phyloP scores from a whole-genome alignment of 2,113 vertebrate genomes.

The Sminthopsis crassicaudata region DNA sequence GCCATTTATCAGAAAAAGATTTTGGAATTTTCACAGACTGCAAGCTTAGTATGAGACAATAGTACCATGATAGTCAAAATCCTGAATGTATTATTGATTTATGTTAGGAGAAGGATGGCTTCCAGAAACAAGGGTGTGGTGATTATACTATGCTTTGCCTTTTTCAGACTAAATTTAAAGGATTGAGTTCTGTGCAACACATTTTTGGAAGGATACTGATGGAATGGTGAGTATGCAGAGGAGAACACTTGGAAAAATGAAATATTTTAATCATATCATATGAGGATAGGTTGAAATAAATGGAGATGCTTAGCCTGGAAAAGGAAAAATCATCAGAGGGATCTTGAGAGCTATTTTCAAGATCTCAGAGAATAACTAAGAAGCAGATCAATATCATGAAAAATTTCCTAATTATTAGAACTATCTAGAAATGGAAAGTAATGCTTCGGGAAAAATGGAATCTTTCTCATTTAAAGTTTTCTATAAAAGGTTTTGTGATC shows the following conservation, averaged over 20 bases:
- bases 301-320: neutral
- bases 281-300: neutral
- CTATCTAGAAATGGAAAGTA: neutral
- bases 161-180: neutral
- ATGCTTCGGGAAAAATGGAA: neutral
- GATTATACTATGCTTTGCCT: neutral
- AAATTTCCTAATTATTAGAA: neutral
- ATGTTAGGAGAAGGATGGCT: neutral
- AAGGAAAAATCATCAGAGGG: neutral
- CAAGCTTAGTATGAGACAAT: neutral
- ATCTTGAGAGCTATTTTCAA: neutral
- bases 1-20: neutral
- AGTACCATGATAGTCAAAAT: neutral
- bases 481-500: neutral
- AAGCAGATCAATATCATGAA: neutral
- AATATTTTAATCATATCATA: neutral
- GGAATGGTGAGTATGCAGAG: neutral
- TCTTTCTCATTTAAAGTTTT: neutral
- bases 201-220: neutral
- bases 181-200: neutral
- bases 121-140: neutral
- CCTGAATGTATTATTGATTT: neutral
- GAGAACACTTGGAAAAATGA: neutral
- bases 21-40: neutral
- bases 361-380: neutral